Conservation (phyloP, 2,797 vertebrate genomes). For the Mionectes olivaceus region DNA sequence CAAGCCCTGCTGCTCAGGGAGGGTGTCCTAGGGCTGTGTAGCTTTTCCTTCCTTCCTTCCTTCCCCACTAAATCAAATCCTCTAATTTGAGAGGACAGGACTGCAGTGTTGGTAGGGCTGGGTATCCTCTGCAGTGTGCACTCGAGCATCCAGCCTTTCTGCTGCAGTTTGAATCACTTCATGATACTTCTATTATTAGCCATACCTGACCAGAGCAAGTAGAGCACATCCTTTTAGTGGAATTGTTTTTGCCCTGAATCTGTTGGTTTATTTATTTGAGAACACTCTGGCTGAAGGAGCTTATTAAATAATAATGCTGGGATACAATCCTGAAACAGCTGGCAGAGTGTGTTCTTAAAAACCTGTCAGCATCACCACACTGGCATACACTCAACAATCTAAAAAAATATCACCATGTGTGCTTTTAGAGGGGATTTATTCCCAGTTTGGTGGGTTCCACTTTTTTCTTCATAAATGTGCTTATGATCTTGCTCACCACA, state of each 20-base stretch:
- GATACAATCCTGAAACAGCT: not conserved
- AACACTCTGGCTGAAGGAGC: not conserved
- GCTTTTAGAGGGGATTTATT: not conserved
- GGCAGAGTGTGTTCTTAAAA: not conserved
- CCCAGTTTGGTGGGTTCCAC: not conserved
- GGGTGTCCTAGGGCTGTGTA: not conserved
- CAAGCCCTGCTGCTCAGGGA: not conserved
- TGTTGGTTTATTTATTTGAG: slow-evolving; percentile 25
- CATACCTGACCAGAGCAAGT: slow-evolving; percentile 5
- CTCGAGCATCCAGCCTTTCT: slow-evolving; percentile 61
- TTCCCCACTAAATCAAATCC: not conserved
- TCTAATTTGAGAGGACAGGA: slow-evolving; percentile 52
- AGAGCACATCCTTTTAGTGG: not conserved
- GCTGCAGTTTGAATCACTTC: slow-evolving; percentile 50
- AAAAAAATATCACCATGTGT: not conserved
- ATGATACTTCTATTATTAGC: not conserved
- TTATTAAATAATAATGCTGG: not conserved
- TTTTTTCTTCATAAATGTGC: not conserved
- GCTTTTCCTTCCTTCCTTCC: not conserved
- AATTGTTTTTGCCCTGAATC: not conserved
- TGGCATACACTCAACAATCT: not conserved
- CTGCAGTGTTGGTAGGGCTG: slow-evolving; percentile 35
- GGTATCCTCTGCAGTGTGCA: slow-evolving; percentile 50
- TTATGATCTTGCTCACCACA: not conserved
- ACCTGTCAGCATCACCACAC: not conserved